Conservation (phyloP, 2,888 invertebrate genomes). For the Pristionchus fissidentatus region DNA sequence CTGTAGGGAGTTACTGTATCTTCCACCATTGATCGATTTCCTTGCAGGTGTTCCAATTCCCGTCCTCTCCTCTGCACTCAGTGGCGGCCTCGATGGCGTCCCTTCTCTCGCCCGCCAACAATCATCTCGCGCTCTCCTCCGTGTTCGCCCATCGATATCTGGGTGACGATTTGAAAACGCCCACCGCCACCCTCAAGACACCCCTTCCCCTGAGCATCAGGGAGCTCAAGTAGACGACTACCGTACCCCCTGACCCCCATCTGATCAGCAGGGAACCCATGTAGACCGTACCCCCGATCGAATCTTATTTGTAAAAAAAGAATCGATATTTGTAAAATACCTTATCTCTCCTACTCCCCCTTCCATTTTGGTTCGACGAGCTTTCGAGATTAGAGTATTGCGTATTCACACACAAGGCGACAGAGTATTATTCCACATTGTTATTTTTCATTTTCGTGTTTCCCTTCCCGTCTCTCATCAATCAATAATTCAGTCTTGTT, state of each 20-base stretch:
- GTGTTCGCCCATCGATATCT: constrained; percentile 48
- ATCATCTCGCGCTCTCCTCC: constrained; percentile 25
- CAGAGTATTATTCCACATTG: neutral
- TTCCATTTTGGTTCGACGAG: neutral
- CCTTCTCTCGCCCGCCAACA: constrained; percentile 50
- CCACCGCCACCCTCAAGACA: constrained; percentile 46
- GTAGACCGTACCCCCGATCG: neutral
- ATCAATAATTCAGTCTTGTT: constrained; percentile 13
- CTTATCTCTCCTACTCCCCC: neutral
- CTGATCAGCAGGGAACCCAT: neutral
- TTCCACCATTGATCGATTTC: neutral
- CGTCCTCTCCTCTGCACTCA: constrained; percentile 53
- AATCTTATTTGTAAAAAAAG: neutral
- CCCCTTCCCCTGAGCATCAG: constrained; percentile 38
- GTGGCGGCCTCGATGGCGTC: constrained; percentile 41
- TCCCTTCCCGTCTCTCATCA: neutral
- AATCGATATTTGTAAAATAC: neutral
- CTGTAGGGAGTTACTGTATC: neutral
- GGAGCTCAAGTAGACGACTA: constrained; percentile 8
- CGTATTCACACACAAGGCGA: too few relatives aligned
- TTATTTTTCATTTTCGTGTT: neutral
- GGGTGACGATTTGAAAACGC: constrained; percentile 47
- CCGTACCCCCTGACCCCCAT: neutral
- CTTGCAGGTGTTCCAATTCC: constrained; percentile 56
- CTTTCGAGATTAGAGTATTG: neutral